phyloP scores from a whole-genome alignment of 2,888 invertebrate genomes.

The Hedya salicella region DNA sequence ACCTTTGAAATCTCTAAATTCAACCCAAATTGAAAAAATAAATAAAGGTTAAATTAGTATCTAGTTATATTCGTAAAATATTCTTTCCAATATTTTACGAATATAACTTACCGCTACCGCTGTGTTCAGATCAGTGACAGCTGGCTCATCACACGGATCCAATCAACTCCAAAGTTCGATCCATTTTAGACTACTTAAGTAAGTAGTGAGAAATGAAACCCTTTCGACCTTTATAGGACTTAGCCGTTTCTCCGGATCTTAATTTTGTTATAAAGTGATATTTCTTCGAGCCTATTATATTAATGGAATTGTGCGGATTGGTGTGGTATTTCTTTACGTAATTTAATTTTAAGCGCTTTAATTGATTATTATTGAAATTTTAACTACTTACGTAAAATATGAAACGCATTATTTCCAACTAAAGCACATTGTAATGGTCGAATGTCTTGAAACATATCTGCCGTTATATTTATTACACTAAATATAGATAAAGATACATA shows the following conservation, averaged over 20 bases:
- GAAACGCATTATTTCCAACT: too few relatives aligned
- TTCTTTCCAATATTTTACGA: not conserved
- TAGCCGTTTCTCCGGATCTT: slow-evolving; percentile 14
- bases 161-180: slow-evolving; percentile 28
- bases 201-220: slow-evolving; percentile 36
- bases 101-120: too few relatives aligned
- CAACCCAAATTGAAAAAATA: too few relatives aligned
- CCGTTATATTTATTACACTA: too few relatives aligned
- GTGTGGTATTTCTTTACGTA: slow-evolving; percentile 1
- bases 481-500: too few relatives aligned
- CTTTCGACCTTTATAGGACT: slow-evolving; percentile 36
- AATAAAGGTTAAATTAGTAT: too few relatives aligned
- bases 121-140: not conserved
- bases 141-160: slow-evolving; percentile 19
- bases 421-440: too few relatives aligned
- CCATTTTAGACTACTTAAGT: slow-evolving; percentile 38
- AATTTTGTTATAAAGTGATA: slow-evolving; percentile 24
- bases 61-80: too few relatives aligned
- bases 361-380: too few relatives aligned
- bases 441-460: too few relatives aligned
- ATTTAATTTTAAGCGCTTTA: not conserved
- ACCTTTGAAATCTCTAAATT: too few relatives aligned
- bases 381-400: too few relatives aligned
- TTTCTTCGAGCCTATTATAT: slow-evolving; percentile 22
- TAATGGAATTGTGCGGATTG: slow-evolving; percentile 16